Percentiles rank a stretch among this genome's conserved stretches.
Conservation (phyloP, 2,888 invertebrate genomes). For the Panzeria rudis region DNA sequence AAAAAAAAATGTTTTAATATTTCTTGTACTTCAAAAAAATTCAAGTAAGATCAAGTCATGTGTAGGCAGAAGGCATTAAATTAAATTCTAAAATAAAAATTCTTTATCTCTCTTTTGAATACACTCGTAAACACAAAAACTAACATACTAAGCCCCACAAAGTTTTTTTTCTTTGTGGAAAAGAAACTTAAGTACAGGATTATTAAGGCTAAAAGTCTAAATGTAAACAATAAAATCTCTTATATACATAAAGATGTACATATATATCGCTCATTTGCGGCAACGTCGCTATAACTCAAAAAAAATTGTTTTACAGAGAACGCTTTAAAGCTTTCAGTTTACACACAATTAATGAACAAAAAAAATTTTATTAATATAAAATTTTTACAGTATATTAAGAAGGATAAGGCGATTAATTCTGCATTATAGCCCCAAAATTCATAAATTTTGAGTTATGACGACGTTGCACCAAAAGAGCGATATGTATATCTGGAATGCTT, state of each 20-base stretch:
- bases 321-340: too few species aligned
- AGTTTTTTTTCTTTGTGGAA: not conserved
- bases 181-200: not conserved
- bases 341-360: too few species aligned
- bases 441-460: too few species aligned
- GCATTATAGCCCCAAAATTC: too few species aligned
- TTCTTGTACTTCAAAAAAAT: not conserved
- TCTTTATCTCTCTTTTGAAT: not conserved
- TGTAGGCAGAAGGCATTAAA: not conserved
- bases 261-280: too few species aligned
- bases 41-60: not conserved
- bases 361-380: too few species aligned
- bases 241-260: not conserved
- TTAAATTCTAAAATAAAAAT: not conserved
- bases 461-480: too few species aligned
- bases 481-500: constrained; percentile 2
- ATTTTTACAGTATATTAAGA: too few species aligned
- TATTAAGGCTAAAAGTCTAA: not conserved
- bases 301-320: too few species aligned
- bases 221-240: constrained; percentile 4
- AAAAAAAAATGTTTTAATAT: not conserved
- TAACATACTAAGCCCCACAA: not conserved
- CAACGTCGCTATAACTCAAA: too few species aligned
- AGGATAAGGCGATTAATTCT: too few species aligned
- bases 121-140: not conserved